These are phyloP conservation scores for Mycteria americana DNA, from an alignment of 2,797 vertebrate species.

Conservation along the genomic window DNA sequence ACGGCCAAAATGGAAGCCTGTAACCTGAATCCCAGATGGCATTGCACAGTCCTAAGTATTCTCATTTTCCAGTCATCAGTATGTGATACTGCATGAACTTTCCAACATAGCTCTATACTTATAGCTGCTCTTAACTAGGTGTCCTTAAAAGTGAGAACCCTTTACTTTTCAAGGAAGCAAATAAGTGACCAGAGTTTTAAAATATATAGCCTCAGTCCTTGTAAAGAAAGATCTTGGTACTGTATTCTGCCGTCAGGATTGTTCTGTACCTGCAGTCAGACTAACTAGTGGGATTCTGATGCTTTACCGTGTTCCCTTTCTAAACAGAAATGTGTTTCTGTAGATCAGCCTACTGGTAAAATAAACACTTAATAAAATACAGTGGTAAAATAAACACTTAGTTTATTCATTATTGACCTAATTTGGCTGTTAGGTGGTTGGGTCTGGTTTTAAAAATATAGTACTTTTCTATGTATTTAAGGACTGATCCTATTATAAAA, in stretches of 20 bases:
- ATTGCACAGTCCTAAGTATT: background rate
- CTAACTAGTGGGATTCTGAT: background rate
- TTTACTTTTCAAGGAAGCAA: background rate
- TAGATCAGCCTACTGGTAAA: background rate
- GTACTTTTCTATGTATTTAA: background rate
- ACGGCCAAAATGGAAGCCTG: background rate
- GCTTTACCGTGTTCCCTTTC: background rate
- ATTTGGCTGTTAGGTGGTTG: background rate
- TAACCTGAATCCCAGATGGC: constrained; percentile 17
- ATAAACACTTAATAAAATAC: no score
- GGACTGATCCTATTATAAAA: background rate
- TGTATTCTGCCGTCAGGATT: background rate
- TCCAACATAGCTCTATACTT: background rate
- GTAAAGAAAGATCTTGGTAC: background rate
- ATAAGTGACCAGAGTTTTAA: background rate
- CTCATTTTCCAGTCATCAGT: background rate
- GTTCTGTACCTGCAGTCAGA: background rate
- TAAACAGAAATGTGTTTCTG: background rate
- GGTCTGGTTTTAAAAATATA: background rate
- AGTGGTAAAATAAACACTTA: background rate
- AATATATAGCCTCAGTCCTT: background rate
- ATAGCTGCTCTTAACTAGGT: background rate
- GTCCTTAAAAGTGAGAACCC: background rate
- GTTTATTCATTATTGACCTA: background rate
- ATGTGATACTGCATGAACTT: constrained; percentile 40